A percentile compares a stretch with the other conserved stretches of the same genome.
Evolutionary conservation across 2,113 vertebrate species (phyloP).

Genomic region (Zosterops japonicus): DNA sequence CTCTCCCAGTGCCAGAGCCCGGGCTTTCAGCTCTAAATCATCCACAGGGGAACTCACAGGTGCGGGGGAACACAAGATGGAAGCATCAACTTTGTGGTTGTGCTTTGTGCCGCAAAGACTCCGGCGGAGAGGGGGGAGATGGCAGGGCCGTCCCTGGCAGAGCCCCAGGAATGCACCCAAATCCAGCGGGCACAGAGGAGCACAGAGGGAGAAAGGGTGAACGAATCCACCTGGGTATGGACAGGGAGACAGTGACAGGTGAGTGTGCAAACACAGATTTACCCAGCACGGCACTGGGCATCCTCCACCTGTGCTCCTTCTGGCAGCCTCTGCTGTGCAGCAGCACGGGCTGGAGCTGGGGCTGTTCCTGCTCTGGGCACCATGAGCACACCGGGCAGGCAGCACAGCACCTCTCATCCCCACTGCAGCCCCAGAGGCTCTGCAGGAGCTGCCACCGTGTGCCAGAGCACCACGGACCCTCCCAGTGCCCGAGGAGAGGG

Average conservation of each 20-base stretch:
- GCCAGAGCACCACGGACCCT: not conserved
- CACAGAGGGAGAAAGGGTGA: fast-evolving
- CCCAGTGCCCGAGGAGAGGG: not conserved
- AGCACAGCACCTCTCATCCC: not conserved
- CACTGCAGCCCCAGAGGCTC: fast-evolving
- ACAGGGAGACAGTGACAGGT: fast-evolving
- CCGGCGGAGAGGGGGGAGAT: fast-evolving
- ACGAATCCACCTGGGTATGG: fast-evolving
- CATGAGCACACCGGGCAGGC: fast-evolving
- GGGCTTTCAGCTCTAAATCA: constrained; percentile 44
- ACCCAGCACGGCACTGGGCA: fast-evolving
- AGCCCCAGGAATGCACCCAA: fast-evolving
- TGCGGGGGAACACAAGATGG: not conserved
- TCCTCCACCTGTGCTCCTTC: not conserved
- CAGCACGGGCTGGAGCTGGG: not conserved
- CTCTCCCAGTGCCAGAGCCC: constrained; percentile 12
- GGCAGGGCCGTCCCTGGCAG: fast-evolving
- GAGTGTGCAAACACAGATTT: not conserved
- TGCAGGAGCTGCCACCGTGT: not conserved
- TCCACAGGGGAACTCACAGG: constrained; percentile 25
- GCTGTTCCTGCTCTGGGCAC: not conserved
- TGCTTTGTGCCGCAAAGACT: not conserved
- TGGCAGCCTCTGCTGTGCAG: not conserved
- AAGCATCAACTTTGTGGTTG: not conserved
- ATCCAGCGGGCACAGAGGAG: not conserved